A percentile compares a stretch with the other conserved stretches of the same genome.
Conservation (phyloP, 2,888 invertebrate genomes). For the Melanchra persicariae region DNA sequence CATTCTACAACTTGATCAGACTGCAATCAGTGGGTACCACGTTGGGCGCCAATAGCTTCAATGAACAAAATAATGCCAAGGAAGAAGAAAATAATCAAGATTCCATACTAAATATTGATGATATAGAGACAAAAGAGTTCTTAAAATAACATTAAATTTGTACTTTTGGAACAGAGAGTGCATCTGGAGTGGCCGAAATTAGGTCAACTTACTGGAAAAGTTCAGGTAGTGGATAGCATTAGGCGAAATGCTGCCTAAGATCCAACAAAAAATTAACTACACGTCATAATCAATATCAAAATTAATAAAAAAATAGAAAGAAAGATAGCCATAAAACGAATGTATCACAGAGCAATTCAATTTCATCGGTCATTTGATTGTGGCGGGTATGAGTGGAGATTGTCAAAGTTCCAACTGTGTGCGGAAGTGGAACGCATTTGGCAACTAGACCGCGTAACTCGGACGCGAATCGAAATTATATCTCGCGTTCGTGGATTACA, state of each 20-base stretch:
- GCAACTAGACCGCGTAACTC: constrained; percentile 65
- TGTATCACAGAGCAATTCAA: constrained; percentile 55
- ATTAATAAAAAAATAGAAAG: neutral
- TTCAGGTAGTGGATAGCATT: neutral
- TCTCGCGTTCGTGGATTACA: constrained; percentile 42
- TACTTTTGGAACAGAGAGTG: too few relatives aligned
- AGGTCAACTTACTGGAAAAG: neutral
- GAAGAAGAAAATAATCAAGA: constrained; percentile 9
- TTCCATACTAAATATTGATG: constrained; percentile 20
- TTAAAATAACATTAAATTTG: too few relatives aligned
- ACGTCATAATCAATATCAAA: neutral
- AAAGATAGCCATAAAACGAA: constrained; percentile 23
- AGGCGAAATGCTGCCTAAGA: neutral
- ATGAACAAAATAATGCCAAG: neutral
- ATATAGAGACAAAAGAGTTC: neutral
- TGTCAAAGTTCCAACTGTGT: constrained; percentile 69
- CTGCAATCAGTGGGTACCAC: neutral
- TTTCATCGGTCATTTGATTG: constrained; percentile 66
- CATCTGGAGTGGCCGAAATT: neutral
- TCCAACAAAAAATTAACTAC: neutral
- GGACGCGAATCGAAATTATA: constrained; percentile 57
- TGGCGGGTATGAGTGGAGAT: constrained; percentile 57
- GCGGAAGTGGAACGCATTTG: constrained; percentile 65
- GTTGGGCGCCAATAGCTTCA: constrained; percentile 39
- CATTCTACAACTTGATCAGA: neutral